A percentile compares a stretch with the other conserved stretches of the same genome.
These are phyloP conservation scores for Paguma larvata DNA, from an alignment of 2,797 vertebrate genomes.

Conservation along the genomic window DNA sequence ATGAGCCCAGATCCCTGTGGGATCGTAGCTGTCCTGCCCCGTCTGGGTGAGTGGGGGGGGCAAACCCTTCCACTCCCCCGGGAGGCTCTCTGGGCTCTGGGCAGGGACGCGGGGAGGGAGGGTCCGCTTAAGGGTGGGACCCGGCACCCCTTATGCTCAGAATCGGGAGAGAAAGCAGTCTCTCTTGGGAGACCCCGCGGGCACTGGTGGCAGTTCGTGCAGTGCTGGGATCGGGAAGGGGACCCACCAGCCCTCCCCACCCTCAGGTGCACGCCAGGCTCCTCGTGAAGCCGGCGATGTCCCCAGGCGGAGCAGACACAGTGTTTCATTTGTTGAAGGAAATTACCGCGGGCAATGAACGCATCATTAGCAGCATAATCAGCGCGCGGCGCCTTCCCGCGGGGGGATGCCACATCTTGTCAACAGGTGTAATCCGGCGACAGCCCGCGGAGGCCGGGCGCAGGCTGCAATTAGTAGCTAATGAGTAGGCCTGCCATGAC, in stretches of 20 bases:
- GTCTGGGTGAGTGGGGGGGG: accelerated
- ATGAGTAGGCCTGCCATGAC: conserved; percentile 62
- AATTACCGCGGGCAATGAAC: background rate
- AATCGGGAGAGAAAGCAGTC: background rate
- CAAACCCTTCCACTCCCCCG: background rate
- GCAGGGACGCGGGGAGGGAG: background rate
- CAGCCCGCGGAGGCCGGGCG: accelerated
- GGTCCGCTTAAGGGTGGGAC: background rate
- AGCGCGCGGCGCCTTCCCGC: background rate
- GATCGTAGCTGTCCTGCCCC: too few species aligned
- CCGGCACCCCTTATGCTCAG: background rate
- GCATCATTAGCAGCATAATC: conserved; percentile 41
- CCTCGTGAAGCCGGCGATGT: background rate
- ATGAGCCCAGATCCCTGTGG: background rate
- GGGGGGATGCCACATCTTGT: conserved; percentile 65
- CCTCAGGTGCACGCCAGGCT: accelerated
- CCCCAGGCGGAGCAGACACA: accelerated
- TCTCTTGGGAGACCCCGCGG: background rate
- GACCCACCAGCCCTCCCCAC: accelerated
- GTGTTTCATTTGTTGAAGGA: conserved; percentile 11
- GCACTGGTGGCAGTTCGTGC: accelerated
- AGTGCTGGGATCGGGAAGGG: too few species aligned
- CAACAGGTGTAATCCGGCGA: conserved; percentile 76
- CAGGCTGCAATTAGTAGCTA: conserved; percentile 23
- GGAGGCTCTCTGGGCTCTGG: background rate